phyloP scores from a whole-genome alignment of 2,113 vertebrate species.

The Alosa alosa region DNA sequence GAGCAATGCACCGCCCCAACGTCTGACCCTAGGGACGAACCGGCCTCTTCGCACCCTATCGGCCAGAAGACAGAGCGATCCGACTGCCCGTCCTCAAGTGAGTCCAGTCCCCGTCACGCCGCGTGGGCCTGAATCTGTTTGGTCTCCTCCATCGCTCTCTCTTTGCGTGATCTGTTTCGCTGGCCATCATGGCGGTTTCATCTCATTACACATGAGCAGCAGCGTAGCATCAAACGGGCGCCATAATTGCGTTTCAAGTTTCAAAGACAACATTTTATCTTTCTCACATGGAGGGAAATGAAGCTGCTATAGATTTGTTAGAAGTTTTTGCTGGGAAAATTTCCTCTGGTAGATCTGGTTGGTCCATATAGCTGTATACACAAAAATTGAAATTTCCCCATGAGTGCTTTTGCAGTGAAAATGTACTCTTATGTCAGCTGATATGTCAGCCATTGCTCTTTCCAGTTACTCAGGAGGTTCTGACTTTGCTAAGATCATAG shows the following conservation, averaged over 20 bases:
- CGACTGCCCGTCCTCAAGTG: conserved; percentile 63
- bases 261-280: not conserved
- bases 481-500: not conserved
- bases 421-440: not conserved
- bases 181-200: not conserved
- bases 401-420: not conserved
- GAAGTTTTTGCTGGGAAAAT: not conserved
- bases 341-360: not conserved
- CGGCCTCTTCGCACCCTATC: conserved; percentile 43
- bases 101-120: conserved; percentile 49
- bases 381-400: not conserved
- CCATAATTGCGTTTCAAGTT: not conserved
- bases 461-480: not conserved
- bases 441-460: not conserved
- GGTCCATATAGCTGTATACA: not conserved
- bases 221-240: not conserved
- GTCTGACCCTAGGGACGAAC: conserved; percentile 47
- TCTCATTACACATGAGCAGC: not conserved
- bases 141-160: not conserved
- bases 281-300: not conserved
- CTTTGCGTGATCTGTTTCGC: not conserved
- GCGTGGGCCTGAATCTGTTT: not conserved
- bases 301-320: not conserved
- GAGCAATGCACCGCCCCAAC: conserved; percentile 29
- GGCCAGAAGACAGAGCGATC: conserved; percentile 58